Percentiles rank a stretch among this genome's conserved stretches.
Evolutionary conservation across 2,797 vertebrate species (phyloP).

Genomic region (Ctenopoma multispine): DNA sequence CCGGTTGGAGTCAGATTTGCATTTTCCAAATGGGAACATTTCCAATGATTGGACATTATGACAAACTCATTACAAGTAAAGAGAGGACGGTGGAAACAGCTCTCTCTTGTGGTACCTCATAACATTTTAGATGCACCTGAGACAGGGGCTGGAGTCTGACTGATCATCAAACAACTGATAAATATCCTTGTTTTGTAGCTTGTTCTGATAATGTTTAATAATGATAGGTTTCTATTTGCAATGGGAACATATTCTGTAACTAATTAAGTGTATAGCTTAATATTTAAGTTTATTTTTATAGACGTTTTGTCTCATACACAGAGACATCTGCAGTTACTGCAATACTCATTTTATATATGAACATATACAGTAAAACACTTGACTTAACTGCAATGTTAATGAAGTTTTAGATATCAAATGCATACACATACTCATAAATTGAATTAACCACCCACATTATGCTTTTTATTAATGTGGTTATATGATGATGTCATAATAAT

Average conservation of each 20-base stretch:
- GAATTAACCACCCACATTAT: conserved; percentile 28
- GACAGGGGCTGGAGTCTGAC: conserved; percentile 33
- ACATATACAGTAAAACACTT: conserved; percentile 31
- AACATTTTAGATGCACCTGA: conserved; percentile 20
- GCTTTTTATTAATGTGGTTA: conserved; percentile 24
- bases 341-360: conserved; percentile 48
- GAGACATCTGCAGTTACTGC: conserved; percentile 62
- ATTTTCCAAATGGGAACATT: conserved; percentile 7
- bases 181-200: conserved; percentile 35
- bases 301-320: conserved; percentile 68
- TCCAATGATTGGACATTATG: conserved; percentile 1
- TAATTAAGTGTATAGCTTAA: conserved; percentile 73
- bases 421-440: conserved; percentile 31
- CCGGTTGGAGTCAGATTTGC: conserved; percentile 10
- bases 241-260: conserved; percentile 67
- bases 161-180: conserved; percentile 41
- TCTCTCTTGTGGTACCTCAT: conserved; percentile 50
- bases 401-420: conserved; percentile 44
- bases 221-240: conserved; percentile 59
- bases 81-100: conserved; percentile 2
- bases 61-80: conserved; percentile 6
- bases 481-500: conserved; percentile 18
- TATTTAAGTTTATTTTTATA: conserved; percentile 78
- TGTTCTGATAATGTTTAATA: background rate
- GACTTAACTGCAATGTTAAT: conserved; percentile 40